Evolutionary conservation across 1,140 invertebrate genomes (phyloP).

Genomic region (Leptopilina clavipes): DNA sequence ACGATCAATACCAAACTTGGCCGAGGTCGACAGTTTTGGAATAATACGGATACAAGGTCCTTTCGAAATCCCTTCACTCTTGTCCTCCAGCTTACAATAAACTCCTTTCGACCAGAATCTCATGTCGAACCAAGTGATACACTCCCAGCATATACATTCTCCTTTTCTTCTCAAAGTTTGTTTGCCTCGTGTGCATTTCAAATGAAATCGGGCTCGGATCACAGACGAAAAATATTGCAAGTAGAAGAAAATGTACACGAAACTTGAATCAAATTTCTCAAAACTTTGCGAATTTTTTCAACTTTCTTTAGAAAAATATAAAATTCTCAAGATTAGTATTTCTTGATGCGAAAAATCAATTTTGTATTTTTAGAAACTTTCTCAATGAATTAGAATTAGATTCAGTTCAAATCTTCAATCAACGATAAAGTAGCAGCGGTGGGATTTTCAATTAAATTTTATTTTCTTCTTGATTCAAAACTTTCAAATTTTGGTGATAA

Average conservation of each 20-base stretch:
- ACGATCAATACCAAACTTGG: conserved; percentile 50
- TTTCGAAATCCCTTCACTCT: background rate
- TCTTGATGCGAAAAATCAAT: no score
- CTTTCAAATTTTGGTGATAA: no score
- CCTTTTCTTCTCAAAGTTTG: conserved; percentile 18
- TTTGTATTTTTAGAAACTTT: no score
- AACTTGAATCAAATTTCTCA: background rate
- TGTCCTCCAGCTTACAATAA: conserved; percentile 1
- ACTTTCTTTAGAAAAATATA: background rate
- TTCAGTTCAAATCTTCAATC: no score
- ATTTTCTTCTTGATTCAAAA: no score
- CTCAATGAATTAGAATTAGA: no score
- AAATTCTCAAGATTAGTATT: no score
- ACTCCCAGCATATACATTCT: background rate
- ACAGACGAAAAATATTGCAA: background rate
- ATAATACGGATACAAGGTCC: conserved; percentile 55
- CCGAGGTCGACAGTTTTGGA: conserved; percentile 47
- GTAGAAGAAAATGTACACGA: background rate
- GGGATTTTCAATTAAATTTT: no score
- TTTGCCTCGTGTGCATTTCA: conserved; percentile 20
- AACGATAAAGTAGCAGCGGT: no score
- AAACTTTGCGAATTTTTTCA: background rate
- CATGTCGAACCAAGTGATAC: conserved; percentile 25
- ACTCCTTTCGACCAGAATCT: background rate
- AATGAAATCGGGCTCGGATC: background rate